Percentiles rank a stretch among this genome's conserved stretches.
These are phyloP conservation scores for Lepidochitona cinerea DNA, from an alignment of 2,888 invertebrate genomes.

Conservation along the genomic window DNA sequence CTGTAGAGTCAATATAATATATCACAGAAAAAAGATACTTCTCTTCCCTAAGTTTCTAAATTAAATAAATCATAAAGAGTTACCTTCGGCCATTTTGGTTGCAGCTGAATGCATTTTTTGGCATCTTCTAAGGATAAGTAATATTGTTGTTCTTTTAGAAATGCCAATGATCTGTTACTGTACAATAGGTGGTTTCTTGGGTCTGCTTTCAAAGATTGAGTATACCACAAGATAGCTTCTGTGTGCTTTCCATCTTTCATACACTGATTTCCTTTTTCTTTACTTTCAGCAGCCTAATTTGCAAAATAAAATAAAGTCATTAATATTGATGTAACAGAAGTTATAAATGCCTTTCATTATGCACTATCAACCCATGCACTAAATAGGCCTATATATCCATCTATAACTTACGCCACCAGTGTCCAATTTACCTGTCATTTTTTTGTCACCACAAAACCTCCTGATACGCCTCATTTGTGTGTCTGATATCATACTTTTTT, in stretches of 20 bases:
- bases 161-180: conserved; percentile 86
- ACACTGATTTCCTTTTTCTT: conserved; percentile 83
- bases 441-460: too few species aligned
- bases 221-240: conserved; percentile 85
- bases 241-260: conserved; percentile 81
- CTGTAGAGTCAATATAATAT: too few species aligned
- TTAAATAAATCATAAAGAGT: too few species aligned
- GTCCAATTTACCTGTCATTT: too few species aligned
- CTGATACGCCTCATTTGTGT: too few species aligned
- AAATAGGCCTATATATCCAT: too few species aligned
- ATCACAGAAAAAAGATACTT: too few species aligned
- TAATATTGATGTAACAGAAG: background rate
- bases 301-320: conserved; percentile 9
- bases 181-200: conserved; percentile 80
- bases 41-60: too few species aligned
- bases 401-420: too few species aligned
- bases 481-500: too few species aligned
- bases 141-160: conserved; percentile 83
- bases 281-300: conserved; percentile 75
- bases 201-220: conserved; percentile 83
- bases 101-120: conserved; percentile 80
- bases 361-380: too few species aligned
- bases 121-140: conserved; percentile 85
- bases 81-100: conserved; percentile 86
- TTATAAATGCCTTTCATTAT: too few species aligned